Base-by-base conservation (phyloP, 2,888 invertebrate species). In the Harmothoe impar region DNA sequence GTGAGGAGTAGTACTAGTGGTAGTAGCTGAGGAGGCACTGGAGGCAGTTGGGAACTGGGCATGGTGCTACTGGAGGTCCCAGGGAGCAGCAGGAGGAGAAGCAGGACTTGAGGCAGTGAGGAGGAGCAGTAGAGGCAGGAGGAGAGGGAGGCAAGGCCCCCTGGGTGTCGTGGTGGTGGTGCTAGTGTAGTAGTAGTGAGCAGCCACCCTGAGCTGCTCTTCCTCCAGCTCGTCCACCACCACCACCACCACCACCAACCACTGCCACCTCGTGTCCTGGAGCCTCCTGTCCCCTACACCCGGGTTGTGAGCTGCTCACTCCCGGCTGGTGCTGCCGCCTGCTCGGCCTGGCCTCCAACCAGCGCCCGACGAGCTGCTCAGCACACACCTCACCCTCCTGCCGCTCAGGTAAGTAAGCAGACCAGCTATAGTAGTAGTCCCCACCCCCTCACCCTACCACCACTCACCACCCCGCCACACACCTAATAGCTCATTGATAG, bases 401-500 rank as follows among this genome's bases (percentile, higher is more conserved):
- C 62, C 62, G 62, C 20, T 62, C 23, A 20, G 62, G 7, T 15
- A 62, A 15, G 62, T 62, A 62, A 62, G 23, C n/a, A 20, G 3
- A 3, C 15, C 62, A 62, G 62, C 62, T 20, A 62, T 62, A 62
- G 43, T 15, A 62, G 20, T 62, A n/a, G 17, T 52, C 62, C 62
- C 15, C 20, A 20, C 62, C 62, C 62, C n/a, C 62, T n/a, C 62
- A 62, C n/a, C 62, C 62, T n/a, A 62, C 20, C 20, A 20, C 12
- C 54, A 52, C 54, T 15, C 54, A 10, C 17, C 62, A 62, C 62
- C 15, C n/a, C 62, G 3, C 62, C 62, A n/a, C 20, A 62, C 62
- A 62, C 62, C 23, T 72, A 72, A 72, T 72, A 17, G 72, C 29
- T 72, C 72, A 72, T 72, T 72, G 25, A 72, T 72, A 72, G 25